These are phyloP conservation scores for Panthera tigris DNA, from an alignment of 2,113 vertebrate species.

Conservation along the genomic window DNA sequence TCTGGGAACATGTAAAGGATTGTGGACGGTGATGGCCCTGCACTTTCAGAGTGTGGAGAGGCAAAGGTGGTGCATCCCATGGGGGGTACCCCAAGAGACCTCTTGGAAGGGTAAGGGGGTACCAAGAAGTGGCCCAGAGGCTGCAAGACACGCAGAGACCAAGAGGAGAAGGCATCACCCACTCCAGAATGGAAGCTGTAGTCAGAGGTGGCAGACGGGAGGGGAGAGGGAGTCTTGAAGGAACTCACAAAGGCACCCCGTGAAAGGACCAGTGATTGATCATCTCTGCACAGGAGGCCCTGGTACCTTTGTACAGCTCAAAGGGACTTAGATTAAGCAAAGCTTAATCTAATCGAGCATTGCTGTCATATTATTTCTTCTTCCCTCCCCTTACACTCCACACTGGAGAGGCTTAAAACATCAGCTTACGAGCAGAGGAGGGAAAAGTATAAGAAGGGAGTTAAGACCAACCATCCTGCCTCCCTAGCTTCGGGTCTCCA, in stretches of 20 bases:
- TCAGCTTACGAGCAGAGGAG: not conserved
- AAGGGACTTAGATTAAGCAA: too few relatives aligned
- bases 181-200: not conserved
- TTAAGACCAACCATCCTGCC: not conserved
- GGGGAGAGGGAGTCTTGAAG: not conserved
- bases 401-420: not conserved
- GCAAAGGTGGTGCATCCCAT: not conserved
- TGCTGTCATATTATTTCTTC: not conserved
- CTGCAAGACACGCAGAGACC: not conserved
- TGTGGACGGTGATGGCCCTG: not conserved
- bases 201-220: not conserved
- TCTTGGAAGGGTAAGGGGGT: not conserved
- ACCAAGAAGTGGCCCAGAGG: not conserved
- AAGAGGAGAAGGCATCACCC: not conserved
- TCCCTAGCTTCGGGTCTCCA: not conserved
- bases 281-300: too few relatives aligned
- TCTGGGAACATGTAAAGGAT: not conserved
- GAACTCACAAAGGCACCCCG: not conserved
- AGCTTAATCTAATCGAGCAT: not conserved
- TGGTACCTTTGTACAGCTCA: rapidly evolving
- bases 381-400: not conserved
- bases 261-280: not conserved
- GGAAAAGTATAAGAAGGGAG: not conserved
- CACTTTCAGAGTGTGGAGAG: not conserved
- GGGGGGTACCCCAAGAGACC: not conserved